phyloP scores from a whole-genome alignment of 2,797 vertebrate species.

The Macropodus opercularis region DNA sequence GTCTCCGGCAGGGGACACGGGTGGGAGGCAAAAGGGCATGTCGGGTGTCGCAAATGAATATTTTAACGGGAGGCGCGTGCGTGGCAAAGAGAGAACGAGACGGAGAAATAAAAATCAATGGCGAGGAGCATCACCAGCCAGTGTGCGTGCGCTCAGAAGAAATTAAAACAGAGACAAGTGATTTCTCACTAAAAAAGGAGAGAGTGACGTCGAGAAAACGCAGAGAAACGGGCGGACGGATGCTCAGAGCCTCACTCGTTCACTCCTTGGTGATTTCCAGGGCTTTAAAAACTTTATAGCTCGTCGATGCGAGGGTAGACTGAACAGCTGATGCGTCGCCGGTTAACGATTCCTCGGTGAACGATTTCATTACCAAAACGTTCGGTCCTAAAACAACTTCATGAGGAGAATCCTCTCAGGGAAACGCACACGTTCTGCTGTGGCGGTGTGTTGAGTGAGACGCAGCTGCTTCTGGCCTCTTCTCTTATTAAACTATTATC shows the following conservation, averaged over 20 bases:
- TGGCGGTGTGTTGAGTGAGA: background rate
- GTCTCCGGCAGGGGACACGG: conserved; percentile 22
- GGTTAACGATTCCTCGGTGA: background rate
- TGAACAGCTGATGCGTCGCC: background rate
- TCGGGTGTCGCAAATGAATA: conserved; percentile 54
- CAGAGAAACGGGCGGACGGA: background rate
- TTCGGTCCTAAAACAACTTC: background rate
- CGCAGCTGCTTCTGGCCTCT: background rate
- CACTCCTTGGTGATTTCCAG: background rate
- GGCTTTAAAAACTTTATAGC: background rate
- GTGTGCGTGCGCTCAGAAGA: background rate
- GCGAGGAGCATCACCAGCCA: background rate
- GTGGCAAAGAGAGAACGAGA: background rate
- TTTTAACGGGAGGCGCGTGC: conserved; percentile 36
- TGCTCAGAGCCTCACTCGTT: background rate
- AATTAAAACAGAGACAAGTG: background rate
- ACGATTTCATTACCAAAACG: background rate
- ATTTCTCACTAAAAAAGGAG: no score
- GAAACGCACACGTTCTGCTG: background rate
- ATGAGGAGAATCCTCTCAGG: background rate
- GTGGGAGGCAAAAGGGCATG: conserved; percentile 44
- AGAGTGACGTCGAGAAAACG: no score
- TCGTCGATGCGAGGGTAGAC: background rate
- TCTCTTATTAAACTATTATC: no score
- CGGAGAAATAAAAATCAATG: background rate